Percentiles rank a stretch among this genome's conserved stretches.
Conservation (phyloP, 2,888 invertebrate species). For the Lysandra bellargus region DNA sequence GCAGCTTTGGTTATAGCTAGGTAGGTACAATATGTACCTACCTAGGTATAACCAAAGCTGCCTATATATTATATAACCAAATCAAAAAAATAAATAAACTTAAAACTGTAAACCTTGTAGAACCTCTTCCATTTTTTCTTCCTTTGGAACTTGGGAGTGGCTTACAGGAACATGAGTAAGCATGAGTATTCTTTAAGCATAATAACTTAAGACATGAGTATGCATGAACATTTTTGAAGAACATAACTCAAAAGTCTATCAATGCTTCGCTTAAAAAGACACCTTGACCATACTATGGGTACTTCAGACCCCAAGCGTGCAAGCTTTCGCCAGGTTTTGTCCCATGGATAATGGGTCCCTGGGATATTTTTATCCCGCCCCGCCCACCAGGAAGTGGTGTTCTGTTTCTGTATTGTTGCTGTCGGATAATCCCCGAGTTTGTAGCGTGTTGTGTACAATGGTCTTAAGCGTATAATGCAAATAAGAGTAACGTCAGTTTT, state of each 20-base stretch:
- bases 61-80: too few relatives aligned
- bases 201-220: too few relatives aligned
- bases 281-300: background rate
- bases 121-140: too few relatives aligned
- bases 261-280: background rate
- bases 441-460: constrained; percentile 5
- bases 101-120: too few relatives aligned
- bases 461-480: constrained; percentile 10
- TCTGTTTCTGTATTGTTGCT: constrained; percentile 23
- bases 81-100: too few relatives aligned
- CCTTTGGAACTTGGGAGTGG: too few relatives aligned
- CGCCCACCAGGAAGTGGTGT: constrained; percentile 29
- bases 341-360: constrained; percentile 18
- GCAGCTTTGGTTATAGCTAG: too few relatives aligned
- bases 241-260: too few relatives aligned
- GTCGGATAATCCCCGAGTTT: constrained; percentile 26
- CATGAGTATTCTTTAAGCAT: too few relatives aligned
- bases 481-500: background rate
- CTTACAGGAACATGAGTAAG: too few relatives aligned
- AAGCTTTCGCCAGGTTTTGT: background rate
- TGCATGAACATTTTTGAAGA: background rate
- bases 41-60: too few relatives aligned
- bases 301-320: constrained; percentile 2
- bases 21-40: too few relatives aligned
- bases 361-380: constrained; percentile 25